Conservation (phyloP, 2,797 vertebrate species). For the Pipistrellus nathusii region DNA sequence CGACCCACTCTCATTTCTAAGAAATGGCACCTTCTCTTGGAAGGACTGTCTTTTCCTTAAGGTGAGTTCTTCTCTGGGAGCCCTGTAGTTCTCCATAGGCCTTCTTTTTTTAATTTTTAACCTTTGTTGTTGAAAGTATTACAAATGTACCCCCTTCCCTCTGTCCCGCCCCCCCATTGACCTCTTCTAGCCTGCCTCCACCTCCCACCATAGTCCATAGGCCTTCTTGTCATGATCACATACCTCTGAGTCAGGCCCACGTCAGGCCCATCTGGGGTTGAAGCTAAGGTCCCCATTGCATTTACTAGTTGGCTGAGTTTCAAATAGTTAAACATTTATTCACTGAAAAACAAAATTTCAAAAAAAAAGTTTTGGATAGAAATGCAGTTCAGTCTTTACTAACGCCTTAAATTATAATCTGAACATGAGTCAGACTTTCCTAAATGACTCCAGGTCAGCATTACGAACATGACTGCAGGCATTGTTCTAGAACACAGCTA, state of each 20-base stretch:
- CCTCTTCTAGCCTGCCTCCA: no score
- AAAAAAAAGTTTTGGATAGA: not conserved
- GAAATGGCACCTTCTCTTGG: not conserved
- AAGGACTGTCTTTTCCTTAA: not conserved
- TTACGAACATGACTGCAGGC: not conserved
- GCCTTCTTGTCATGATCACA: not conserved
- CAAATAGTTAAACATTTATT: not conserved
- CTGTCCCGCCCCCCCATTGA: no score
- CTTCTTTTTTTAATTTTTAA: not conserved
- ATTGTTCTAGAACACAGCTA: not conserved
- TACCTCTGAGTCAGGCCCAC: not conserved
- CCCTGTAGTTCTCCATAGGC: not conserved
- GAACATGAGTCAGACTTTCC: not conserved
- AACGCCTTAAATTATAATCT: not conserved
- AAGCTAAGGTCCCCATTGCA: not conserved
- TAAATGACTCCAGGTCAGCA: not conserved
- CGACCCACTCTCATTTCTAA: not conserved
- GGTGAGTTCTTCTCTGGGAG: not conserved
- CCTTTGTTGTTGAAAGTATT: no score
- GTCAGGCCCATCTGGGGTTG: not conserved
- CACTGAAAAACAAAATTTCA: not conserved
- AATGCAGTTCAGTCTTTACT: not conserved
- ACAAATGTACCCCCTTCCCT: no score
- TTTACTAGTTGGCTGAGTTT: constrained; percentile 3
- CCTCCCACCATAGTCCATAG: not conserved